Evolutionary conservation across 53 echinoderm and acorn worm species (phyloP), one percentile per base, ranked within the genome.

Genomic region (Echinometra lucunter): DNA sequence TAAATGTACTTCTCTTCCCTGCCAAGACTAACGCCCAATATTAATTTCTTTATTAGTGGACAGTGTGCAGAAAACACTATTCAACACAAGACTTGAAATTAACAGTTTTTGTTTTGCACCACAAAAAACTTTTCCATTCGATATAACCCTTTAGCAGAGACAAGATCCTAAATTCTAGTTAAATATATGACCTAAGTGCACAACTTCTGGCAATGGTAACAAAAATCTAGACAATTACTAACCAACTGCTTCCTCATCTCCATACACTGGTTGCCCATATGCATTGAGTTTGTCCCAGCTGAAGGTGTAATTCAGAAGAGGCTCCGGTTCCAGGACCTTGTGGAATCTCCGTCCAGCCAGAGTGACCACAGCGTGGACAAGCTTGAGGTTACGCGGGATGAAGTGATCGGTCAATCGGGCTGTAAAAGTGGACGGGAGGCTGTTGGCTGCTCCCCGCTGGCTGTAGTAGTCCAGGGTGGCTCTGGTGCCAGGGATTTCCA

Each of bases 391-490:
- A 34, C 92, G 93, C 38, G 96, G 95, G 72, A 96, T 72, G 45
- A 94, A 44, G 45, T 82, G 12, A 5, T 69, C 93, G 66, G 96
- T 96, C 47, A 98, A 82, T 74, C 96, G 92, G 47, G 97, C 91
- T 53, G 37, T 89, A 28, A 95, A 66, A 40, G 42, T 82, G 45
- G 97, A 81, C 23, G 90, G 90, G 5, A 96, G 94, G 90, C 96
- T 91, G 66, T 47, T 83, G 45, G 25, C 89, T 12, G 72, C 96
- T 45, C 94, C 58, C 23, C 94, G 95, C 60, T 99, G 97, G 95
- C 99, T 99, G 91, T 94, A 96, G 94, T 99, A 99, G 95, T 96
- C 96, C 17, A 99, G 95, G 81, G 97, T 97, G 32, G 96, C 58
- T 57, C 82, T 95, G 63, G 98, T 97, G 66, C 96, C 95, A 18